A percentile compares a stretch with the other conserved stretches of the same genome.
Evolutionary conservation across 2,888 invertebrate species (phyloP).

Genomic region (Junonia oenone): DNA sequence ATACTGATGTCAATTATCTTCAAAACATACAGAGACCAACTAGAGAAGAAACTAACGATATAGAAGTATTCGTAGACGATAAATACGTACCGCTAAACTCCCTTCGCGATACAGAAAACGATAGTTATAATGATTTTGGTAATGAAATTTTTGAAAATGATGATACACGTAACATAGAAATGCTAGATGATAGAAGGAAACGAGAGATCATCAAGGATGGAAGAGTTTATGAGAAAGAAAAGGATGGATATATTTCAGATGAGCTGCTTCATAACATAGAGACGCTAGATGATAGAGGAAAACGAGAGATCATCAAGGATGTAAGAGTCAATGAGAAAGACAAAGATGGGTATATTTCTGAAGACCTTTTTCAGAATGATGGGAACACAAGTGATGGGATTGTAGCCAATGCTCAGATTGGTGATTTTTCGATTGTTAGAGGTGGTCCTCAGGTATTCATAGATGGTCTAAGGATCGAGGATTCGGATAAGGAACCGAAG

Average conservation of each 20-base stretch:
- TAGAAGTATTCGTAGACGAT: slow-evolving; percentile 46
- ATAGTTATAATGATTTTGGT: neutral
- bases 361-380: slow-evolving; percentile 20
- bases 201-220: slow-evolving; percentile 29
- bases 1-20: slow-evolving; percentile 59
- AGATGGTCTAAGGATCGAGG: slow-evolving; percentile 80
- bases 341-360: slow-evolving; percentile 9
- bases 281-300: slow-evolving; percentile 18
- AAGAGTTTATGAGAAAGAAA: slow-evolving; percentile 5
- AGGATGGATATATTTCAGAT: slow-evolving; percentile 10
- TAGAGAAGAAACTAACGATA: slow-evolving; percentile 44
- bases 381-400: slow-evolving; percentile 12
- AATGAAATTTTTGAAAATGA: slow-evolving; percentile 3
- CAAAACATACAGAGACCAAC: slow-evolving; percentile 40
- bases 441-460: slow-evolving; percentile 47
- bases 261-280: slow-evolving; percentile 24
- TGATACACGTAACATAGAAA: slow-evolving; percentile 3
- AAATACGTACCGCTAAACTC: slow-evolving; percentile 46
- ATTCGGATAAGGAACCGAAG: slow-evolving; percentile 76
- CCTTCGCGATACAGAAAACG: slow-evolving; percentile 20
- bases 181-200: slow-evolving; percentile 21
- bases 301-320: slow-evolving; percentile 30
- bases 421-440: slow-evolving; percentile 40
- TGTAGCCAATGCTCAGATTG: slow-evolving; percentile 25
- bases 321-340: slow-evolving; percentile 6